These are phyloP conservation scores for Nothoprocta perdicaria DNA, from an alignment of 2,113 vertebrate species.

Conservation along the genomic window DNA sequence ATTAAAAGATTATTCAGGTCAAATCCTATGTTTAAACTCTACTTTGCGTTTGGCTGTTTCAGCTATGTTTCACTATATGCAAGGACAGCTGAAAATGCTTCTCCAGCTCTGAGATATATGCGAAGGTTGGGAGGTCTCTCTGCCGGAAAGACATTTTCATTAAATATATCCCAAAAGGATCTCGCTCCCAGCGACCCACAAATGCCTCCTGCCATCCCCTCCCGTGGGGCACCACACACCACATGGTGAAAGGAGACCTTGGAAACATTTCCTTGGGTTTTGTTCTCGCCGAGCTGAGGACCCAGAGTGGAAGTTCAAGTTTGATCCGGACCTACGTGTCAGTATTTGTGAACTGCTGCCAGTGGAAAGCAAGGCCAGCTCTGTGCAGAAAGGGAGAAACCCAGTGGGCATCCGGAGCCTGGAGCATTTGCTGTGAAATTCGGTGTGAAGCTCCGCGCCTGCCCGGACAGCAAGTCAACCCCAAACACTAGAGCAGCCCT, in stretches of 20 bases:
- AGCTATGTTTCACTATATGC: constrained; percentile 55
- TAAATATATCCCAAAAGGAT: background rate
- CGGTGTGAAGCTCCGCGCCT: background rate
- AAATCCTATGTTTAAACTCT: constrained; percentile 51
- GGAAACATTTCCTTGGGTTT: background rate
- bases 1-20: constrained; percentile 52
- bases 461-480: background rate
- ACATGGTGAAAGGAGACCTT: background rate
- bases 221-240: background rate
- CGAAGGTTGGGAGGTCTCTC: background rate
- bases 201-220: background rate
- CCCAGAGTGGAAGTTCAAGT: background rate
- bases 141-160: background rate
- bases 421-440: background rate
- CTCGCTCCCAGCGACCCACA: background rate
- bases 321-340: background rate
- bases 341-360: background rate
- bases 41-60: constrained; percentile 46
- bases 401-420: background rate
- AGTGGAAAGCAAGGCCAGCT: background rate
- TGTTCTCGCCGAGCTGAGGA: constrained; percentile 9
- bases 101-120: background rate
- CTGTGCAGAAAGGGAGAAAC: background rate
- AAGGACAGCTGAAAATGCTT: constrained; percentile 25
- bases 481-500: constrained; percentile 40